Evolutionary conservation across 2,113 vertebrate genomes (phyloP).

Genomic region (Malurus alboscapulatus): DNA sequence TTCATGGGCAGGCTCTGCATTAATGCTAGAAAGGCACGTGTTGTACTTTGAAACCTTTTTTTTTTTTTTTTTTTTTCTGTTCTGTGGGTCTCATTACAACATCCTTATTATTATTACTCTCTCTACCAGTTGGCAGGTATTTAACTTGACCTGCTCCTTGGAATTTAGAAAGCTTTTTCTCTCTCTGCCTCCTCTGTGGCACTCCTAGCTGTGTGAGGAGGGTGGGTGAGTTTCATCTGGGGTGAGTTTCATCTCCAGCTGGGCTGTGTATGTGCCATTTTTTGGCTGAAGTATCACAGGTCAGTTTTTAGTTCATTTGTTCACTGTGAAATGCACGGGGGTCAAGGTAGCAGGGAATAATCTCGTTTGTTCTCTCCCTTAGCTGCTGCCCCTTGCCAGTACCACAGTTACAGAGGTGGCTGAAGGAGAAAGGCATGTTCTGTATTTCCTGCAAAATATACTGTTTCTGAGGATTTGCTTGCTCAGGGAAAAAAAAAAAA

Average conservation of each 20-base stretch:
- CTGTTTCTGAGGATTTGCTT: not conserved
- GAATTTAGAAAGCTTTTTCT: not conserved
- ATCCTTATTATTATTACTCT: not conserved
- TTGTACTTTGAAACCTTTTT: not conserved
- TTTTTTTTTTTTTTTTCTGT: not conserved
- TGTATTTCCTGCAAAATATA: not conserved
- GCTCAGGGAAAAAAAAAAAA: not conserved
- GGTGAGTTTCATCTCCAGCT: not conserved
- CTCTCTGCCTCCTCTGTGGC: not conserved
- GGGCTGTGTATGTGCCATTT: not conserved
- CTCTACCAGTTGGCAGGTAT: not conserved
- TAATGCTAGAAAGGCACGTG: not conserved
- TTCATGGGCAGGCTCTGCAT: not conserved
- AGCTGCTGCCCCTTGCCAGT: not conserved
- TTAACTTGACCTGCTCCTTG: not conserved
- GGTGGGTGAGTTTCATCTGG: not conserved
- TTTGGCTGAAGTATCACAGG: not conserved
- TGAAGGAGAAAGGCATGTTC: not conserved
- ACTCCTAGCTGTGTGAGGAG: not conserved
- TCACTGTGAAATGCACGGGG: not conserved
- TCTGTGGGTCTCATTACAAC: not conserved
- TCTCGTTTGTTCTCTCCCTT: not conserved
- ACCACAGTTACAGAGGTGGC: not conserved
- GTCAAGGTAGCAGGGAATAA: not conserved
- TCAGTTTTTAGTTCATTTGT: slow-evolving; percentile 7